A percentile compares a stretch with the other conserved stretches of the same genome.
Evolutionary conservation across 2,888 invertebrate species (phyloP).

Genomic region (Noctua comes): DNA sequence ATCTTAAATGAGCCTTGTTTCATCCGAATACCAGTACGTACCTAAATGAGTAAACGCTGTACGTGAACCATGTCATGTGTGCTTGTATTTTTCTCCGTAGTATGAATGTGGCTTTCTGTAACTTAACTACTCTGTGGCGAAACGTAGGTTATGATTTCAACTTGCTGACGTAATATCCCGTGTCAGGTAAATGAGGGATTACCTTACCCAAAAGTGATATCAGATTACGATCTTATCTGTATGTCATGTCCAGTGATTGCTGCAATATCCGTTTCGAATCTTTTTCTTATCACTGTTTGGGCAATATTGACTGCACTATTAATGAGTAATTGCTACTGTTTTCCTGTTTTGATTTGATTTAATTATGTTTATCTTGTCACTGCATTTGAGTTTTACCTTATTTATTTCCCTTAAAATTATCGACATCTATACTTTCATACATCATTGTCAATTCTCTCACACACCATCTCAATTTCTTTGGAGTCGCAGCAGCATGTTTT

Average conservation of each 20-base stretch:
- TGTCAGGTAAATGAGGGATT: conserved; percentile 15
- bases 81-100: not conserved
- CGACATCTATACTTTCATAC: not conserved
- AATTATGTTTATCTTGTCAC: conserved; percentile 5
- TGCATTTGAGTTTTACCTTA: not conserved
- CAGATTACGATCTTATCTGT: conserved; percentile 17
- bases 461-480: too few species aligned
- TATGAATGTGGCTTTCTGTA: not conserved
- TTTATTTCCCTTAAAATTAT: not conserved
- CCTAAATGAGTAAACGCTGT: not conserved
- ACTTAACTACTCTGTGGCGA: not conserved
- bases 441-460: too few species aligned
- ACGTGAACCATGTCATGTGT: not conserved
- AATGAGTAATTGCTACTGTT: conserved; percentile 14
- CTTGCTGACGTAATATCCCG: conserved; percentile 30
- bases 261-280: conserved; percentile 30
- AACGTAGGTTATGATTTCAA: conserved; percentile 10
- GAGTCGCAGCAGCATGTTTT: too few species aligned
- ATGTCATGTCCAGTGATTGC: conserved; percentile 7
- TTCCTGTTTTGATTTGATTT: conserved; percentile 24
- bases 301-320: conserved; percentile 6
- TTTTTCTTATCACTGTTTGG: conserved; percentile 20
- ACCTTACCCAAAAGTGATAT: conserved; percentile 19
- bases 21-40: not conserved
- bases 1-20: not conserved